Evolutionary conservation across 2,888 invertebrate species (phyloP), one percentile per base, ranked within the genome.

Genomic region (Sesia apiformis): DNA sequence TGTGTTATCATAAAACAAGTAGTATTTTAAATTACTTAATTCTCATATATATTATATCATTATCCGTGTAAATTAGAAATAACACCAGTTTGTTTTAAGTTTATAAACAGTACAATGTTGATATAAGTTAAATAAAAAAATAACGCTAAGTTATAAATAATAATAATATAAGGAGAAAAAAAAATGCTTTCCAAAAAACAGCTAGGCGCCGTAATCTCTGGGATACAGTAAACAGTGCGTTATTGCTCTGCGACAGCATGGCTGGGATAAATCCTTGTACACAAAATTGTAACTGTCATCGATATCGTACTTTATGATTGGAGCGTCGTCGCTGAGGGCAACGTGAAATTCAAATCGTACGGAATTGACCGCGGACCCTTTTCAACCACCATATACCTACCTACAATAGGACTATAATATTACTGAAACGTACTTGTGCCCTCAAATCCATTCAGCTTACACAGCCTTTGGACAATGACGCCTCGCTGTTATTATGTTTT

Each of bases 211-310:
- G 2, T 23, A 23, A 23, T 23, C 23, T 23, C 46, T 3, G 46
- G 8, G 46, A 53, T 53, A 59, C 55, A 58, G 59, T 61, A 64
- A 60, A 53, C 57, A 52, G 56, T 51, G 58, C 54, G 60, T 62
- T 65, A 64, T 58, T 59, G 63, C 60, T 61, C 64, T 59, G 57
- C 66, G 64, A 62, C 70, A 66, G 57, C 61, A 59, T 62, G 63
- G 58, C 57, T 23, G 23, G 70, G 67, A 82, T 82, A 83, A 81
- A 84, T 83, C 77, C 74, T 81, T 79, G 77, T 83, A 81, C 78
- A 84, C 78, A 77, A 83, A 83, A 84, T 83, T 78, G 83, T 84
- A 75, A 68, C 78, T 81, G 85, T 81, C 85, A 72, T 72, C 72
- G 76, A 79, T 79, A 83, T 81, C 68, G 69, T 83, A 74, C 71